Conservation (phyloP, 2,888 invertebrate species). For the Halictus ligatus region DNA sequence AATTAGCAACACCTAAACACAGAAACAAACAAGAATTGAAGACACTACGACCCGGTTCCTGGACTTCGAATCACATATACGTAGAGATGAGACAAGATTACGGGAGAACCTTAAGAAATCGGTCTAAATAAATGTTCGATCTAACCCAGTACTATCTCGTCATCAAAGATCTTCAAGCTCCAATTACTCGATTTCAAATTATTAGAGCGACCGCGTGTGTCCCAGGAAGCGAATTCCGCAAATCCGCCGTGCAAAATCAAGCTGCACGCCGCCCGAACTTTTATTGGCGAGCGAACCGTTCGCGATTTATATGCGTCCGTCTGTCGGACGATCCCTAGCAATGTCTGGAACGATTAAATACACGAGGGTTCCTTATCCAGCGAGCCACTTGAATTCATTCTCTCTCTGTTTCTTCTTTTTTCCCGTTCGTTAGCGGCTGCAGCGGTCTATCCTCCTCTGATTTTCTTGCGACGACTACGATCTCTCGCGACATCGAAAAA, state of each 20-base stretch:
- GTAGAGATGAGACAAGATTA: background rate
- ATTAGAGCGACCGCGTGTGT: background rate
- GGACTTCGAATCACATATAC: background rate
- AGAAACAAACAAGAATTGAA: background rate
- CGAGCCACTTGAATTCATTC: constrained; percentile 56
- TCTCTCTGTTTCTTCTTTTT: constrained; percentile 39
- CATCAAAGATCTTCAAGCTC: background rate
- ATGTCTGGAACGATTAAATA: constrained; percentile 50
- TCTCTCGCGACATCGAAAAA: constrained; percentile 27
- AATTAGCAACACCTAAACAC: background rate
- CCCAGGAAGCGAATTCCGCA: background rate
- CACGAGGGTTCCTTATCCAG: constrained; percentile 55
- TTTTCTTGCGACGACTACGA: constrained; percentile 34
- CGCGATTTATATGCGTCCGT: constrained; percentile 33
- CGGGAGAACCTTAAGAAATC: background rate
- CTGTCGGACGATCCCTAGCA: constrained; percentile 23
- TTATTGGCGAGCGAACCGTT: constrained; percentile 3
- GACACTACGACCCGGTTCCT: background rate
- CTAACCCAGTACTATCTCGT: too few relatives aligned
- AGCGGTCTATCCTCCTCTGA: constrained; percentile 18
- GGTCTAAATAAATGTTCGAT: background rate
- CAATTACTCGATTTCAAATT: background rate
- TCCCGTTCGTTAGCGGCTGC: constrained; percentile 23
- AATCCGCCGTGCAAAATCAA: background rate
- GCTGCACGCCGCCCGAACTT: background rate